Evolutionary conservation across 2,797 vertebrate species (phyloP), one percentile per base, ranked within the genome.

Genomic region (Melopsittacus undulatus): DNA sequence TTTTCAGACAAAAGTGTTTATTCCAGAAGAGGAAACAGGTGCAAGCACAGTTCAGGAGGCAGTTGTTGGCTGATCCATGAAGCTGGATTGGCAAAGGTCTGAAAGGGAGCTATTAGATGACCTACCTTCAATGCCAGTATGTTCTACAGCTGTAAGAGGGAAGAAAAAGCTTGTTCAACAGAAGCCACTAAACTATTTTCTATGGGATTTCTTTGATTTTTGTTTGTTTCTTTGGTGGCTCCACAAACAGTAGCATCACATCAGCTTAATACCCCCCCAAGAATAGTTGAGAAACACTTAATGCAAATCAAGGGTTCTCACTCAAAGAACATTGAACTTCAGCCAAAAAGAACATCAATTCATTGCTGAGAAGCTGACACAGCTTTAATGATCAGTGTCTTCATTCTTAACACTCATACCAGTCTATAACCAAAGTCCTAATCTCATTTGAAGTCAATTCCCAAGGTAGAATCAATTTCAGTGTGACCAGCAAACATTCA

Each of bases 11-110:
- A 91, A 87, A 89, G 46, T 85, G 46, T 91, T 90, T 92, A 85
- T 92, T 92, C 51, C 90, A 90, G 83, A 94, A 83, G 32, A 93
- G 90, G 92, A 95, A 94, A 95, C 93, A 94, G 83, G 64, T 94
- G 90, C 72, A 89, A 87, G 42, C 64, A 78, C 48, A 69, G 46
- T 70, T 93, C 83, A 80, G 81, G 72, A 92, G 52, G 54, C 56
- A 45, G 54, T 36, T 94, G 73, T 59, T 91, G 70, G 82, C 51
- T 61, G 69, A 88, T 82, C 51, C 69, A 67, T 26, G 9, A 92
- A 83, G 83, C 27, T 62, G 54, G 49, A 87, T 5, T 83, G 83
- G 81, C 64, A 90, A 26, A 0, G 0, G 56, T 72, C 49, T 10
- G 12, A 82, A 95, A 84, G 29, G 24, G 72, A 94, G 83, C 38